Conservation (phyloP, 2,113 vertebrate genomes). For the Lynx canadensis region DNA sequence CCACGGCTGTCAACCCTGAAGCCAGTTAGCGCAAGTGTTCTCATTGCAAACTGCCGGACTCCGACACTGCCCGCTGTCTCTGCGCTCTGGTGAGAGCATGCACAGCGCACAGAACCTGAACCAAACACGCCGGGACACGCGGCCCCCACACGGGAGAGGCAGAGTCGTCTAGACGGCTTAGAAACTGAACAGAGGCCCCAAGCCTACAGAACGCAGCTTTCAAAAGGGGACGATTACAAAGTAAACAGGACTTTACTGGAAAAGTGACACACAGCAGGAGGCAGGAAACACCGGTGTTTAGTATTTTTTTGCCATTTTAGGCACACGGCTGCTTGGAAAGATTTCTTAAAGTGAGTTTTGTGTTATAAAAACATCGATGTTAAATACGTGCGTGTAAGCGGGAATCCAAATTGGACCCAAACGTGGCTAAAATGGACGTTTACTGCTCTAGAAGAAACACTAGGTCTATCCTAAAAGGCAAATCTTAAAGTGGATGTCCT, state of each 20-base stretch:
- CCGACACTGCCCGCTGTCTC: background rate
- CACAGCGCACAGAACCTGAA: fast-evolving
- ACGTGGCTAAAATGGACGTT: background rate
- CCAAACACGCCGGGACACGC: fast-evolving
- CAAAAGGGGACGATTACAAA: background rate
- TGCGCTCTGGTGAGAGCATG: fast-evolving
- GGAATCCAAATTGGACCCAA: background rate
- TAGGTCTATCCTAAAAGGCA: background rate
- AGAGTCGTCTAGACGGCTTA: background rate
- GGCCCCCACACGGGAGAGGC: background rate
- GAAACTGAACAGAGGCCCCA: background rate
- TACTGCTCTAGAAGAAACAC: background rate
- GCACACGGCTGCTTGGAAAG: background rate
- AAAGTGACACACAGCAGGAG: background rate
- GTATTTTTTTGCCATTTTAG: background rate
- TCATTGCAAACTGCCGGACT: background rate
- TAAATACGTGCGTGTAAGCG: background rate
- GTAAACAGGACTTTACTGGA: background rate
- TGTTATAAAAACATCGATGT: background rate
- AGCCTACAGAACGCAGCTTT: background rate
- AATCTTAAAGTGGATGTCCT: background rate
- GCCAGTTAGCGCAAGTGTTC: background rate
- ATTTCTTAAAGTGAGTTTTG: background rate
- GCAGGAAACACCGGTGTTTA: background rate
- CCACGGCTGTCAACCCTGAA: background rate